Base-by-base conservation (phyloP, 2,113 vertebrate species). In the Mormyrus iriodes region DNA sequence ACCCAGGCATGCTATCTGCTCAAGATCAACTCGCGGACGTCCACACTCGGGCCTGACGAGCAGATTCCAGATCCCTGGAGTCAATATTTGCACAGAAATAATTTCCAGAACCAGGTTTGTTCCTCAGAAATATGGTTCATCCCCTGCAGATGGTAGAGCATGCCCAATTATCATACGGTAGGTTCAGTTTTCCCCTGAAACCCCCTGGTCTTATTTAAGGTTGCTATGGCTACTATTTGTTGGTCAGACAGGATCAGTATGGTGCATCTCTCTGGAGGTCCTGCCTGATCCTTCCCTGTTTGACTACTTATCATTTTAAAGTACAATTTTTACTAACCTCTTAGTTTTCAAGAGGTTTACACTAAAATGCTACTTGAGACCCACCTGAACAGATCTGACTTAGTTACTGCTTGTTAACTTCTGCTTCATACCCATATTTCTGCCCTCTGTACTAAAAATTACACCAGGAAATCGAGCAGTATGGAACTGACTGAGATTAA, bases 41-140 rank as follows among this genome's bases (percentile, higher is more conserved):
- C 94, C 79, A 95, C 96, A 39, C 94, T 95, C 91, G 96, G 96
- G 90, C 94, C 95, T 31, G 97, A 98, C 13, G 98, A 99, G 90
- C 98, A 99, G 94, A 99, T 99, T 91, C 98, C 98, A 88, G 98
- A 99, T 94, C 98, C 98, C 89, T 99, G 98, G 98, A 99, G 97
- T 96, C 98, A 99, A 31, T 99, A 99, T 91, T 96, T 99, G 88
- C 97, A 98, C 93, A 98, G 97, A 94, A 98, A 93, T 92, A 95
- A 91, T 93, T 94, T 97, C 69, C 96, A 97, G 88, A 97, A 92
- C 91, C 97, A 97, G 97, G 98, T 98, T 48, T 76, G 90, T 51
- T 44, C 35, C 86, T 87, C 27, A 44, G 35, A 10, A 87, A 87
- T 65, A 87, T 24, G 27, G 10, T 61, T 10, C 35, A n/a, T 61